A percentile compares a stretch with the other conserved stretches of the same genome.
These are phyloP conservation scores for Romanogobio albipinnatus DNA, from an alignment of 2,113 vertebrate genomes.

Conservation along the genomic window DNA sequence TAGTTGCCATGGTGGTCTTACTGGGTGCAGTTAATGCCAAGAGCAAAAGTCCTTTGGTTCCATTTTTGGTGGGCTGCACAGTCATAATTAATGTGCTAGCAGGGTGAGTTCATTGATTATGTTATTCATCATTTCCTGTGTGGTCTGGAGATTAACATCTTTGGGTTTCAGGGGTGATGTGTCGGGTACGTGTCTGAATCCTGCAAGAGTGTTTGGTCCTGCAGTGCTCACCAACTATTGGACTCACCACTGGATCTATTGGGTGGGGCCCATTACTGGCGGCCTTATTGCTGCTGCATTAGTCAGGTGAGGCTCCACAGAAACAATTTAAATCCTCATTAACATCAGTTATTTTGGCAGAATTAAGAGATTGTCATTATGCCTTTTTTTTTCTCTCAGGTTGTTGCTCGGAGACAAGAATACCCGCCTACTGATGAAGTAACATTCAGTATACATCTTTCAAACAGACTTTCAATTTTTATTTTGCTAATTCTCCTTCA, in stretches of 20 bases:
- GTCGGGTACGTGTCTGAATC: constrained; percentile 77
- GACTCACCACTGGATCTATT: constrained; percentile 80
- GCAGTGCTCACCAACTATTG: constrained; percentile 75
- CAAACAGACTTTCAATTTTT: background rate
- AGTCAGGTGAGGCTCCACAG: constrained; percentile 45
- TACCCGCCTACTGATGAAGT: constrained; percentile 73
- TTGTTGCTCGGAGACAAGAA: constrained; percentile 77
- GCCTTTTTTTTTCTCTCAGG: constrained; percentile 60
- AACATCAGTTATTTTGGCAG: background rate
- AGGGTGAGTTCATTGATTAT: constrained; percentile 56
- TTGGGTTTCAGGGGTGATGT: constrained; percentile 66
- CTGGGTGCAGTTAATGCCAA: constrained; percentile 69
- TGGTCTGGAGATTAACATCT: background rate
- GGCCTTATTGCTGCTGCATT: constrained; percentile 65
- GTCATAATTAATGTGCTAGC: constrained; percentile 71
- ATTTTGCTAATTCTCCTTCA: background rate
- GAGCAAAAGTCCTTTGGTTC: constrained; percentile 69
- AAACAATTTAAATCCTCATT: background rate
- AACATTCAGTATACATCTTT: constrained; percentile 34
- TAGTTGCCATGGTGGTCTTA: constrained; percentile 74
- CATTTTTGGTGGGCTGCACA: constrained; percentile 72
- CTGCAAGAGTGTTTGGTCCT: constrained; percentile 75
- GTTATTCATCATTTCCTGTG: background rate
- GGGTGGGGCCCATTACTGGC: constrained; percentile 72
- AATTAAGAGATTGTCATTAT: background rate